Evolutionary conservation across 2,888 invertebrate genomes (phyloP).

Genomic region (Drosophila peninsularis): DNA sequence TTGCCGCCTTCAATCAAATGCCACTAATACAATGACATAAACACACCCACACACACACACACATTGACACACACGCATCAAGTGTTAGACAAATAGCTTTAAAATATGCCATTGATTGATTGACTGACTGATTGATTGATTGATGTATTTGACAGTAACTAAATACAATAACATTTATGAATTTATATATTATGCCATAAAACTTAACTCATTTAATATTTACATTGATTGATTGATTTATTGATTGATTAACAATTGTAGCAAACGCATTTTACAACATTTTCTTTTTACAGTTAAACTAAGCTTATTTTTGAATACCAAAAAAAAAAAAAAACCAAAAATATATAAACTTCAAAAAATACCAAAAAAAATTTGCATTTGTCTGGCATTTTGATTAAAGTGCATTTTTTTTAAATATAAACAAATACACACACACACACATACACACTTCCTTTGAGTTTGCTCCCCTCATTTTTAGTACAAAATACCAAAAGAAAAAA

Average conservation of each 20-base stretch:
- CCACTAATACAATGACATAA: conserved; percentile 29
- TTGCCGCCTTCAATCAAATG: conserved; percentile 54
- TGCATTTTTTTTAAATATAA: conserved; percentile 5
- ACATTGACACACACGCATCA: conserved; percentile 18
- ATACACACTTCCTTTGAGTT: conserved; percentile 33
- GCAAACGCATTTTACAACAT: conserved; percentile 46
- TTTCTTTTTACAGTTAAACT: conserved; percentile 39
- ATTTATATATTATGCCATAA: conserved; percentile 33
- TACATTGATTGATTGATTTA: conserved; percentile 35
- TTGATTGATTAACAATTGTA: conserved; percentile 51
- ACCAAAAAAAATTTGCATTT: conserved; percentile 44
- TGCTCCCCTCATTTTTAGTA: conserved; percentile 53
- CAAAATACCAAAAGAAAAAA: conserved; percentile 14
- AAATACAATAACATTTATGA: conserved; percentile 1
- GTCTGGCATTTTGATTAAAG: conserved; percentile 38
- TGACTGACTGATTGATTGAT: conserved; percentile 1
- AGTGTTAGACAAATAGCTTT: conserved; percentile 45
- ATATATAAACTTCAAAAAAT: conserved; percentile 1
- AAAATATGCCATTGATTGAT: conserved; percentile 19
- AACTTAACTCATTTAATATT: conserved; percentile 39
- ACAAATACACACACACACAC: conserved; percentile 18
- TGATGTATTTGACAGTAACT: conserved; percentile 38
- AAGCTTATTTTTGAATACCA: conserved; percentile 22
- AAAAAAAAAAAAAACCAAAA: conserved; percentile 16
- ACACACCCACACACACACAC: conserved; percentile 21